A percentile compares a stretch with the other conserved stretches of the same genome.
phyloP scores from a whole-genome alignment of 2,113 vertebrate genomes.

The Lutjanus erythropterus region DNA sequence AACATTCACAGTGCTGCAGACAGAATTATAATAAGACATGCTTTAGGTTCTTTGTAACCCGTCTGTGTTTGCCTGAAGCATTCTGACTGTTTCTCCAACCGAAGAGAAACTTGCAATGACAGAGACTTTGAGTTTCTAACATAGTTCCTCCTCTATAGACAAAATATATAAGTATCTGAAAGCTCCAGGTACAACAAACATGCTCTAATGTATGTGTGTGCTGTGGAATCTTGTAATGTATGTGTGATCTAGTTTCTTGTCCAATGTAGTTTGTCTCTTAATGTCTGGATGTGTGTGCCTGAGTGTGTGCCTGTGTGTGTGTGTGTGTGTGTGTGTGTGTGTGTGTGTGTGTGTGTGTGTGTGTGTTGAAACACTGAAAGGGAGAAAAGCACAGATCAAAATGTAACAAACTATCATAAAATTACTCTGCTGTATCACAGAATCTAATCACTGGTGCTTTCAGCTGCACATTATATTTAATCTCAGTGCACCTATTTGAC shows the following conservation, averaged over 20 bases:
- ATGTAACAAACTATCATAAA: slow-evolving; percentile 54
- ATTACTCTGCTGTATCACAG: slow-evolving; percentile 58
- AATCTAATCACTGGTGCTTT: slow-evolving; percentile 67
- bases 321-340: slow-evolving; percentile 28
- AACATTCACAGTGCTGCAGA: slow-evolving; percentile 60
- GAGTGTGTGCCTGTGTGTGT: slow-evolving; percentile 33
- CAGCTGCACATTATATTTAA: slow-evolving; percentile 62
- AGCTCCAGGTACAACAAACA: slow-evolving; percentile 44
- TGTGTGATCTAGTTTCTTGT: slow-evolving; percentile 35
- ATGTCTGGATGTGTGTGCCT: slow-evolving; percentile 30
- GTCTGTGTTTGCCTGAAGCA: slow-evolving; percentile 42
- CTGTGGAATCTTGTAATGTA: slow-evolving; percentile 47
- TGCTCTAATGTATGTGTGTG: slow-evolving; percentile 47
- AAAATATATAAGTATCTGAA: slow-evolving; percentile 46
- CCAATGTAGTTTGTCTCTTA: slow-evolving; percentile 46
- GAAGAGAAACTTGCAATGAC: slow-evolving; percentile 43
- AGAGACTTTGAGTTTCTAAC: slow-evolving; percentile 18
- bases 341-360: slow-evolving; percentile 20
- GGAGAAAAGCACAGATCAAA: slow-evolving; percentile 62
- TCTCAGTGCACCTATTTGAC: slow-evolving; percentile 51
- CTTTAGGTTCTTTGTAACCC: slow-evolving; percentile 30
- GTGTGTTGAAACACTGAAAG: slow-evolving; percentile 32
- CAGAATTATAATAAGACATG: slow-evolving; percentile 24
- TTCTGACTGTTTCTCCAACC: slow-evolving; percentile 41
- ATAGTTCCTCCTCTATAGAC: slow-evolving; percentile 42